phyloP scores from a whole-genome alignment of 2,797 vertebrate species.

The Neopelma chrysocephalum region DNA sequence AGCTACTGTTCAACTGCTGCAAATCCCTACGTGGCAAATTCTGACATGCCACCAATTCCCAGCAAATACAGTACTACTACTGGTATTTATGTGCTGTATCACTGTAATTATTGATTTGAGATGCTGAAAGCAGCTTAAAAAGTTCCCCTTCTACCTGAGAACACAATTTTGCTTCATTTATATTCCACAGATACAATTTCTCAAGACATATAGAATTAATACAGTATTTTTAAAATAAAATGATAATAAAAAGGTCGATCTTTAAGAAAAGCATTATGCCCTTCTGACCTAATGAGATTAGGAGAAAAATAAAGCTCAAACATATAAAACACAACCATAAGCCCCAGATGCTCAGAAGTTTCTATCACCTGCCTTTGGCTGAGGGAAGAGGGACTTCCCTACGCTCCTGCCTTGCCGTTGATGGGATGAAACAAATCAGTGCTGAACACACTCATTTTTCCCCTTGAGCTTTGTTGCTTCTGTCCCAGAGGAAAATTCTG shows the following conservation, averaged over 20 bases:
- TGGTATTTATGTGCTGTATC: background rate
- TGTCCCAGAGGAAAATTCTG: background rate
- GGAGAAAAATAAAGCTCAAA: background rate
- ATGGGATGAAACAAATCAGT: background rate
- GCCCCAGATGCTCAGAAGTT: background rate
- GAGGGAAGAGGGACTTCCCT: background rate
- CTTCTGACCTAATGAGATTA: background rate
- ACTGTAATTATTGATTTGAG: background rate
- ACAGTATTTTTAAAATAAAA: no score
- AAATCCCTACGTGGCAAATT: background rate
- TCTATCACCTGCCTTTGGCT: background rate
- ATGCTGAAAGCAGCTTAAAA: background rate
- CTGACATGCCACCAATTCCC: background rate
- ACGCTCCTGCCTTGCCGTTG: background rate
- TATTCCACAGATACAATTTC: background rate
- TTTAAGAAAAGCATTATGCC: background rate
- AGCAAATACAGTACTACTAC: background rate
- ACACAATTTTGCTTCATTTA: background rate
- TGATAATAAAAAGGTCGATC: fast-evolving
- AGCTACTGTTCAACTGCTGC: background rate
- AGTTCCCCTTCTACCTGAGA: background rate
- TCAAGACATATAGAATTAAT: fast-evolving
- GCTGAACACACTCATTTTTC: background rate
- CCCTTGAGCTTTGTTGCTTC: background rate
- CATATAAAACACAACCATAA: background rate